A percentile compares a stretch with the other conserved stretches of the same genome.
Conservation (phyloP, 2,113 vertebrate species). For the Montifringilla adamsi region DNA sequence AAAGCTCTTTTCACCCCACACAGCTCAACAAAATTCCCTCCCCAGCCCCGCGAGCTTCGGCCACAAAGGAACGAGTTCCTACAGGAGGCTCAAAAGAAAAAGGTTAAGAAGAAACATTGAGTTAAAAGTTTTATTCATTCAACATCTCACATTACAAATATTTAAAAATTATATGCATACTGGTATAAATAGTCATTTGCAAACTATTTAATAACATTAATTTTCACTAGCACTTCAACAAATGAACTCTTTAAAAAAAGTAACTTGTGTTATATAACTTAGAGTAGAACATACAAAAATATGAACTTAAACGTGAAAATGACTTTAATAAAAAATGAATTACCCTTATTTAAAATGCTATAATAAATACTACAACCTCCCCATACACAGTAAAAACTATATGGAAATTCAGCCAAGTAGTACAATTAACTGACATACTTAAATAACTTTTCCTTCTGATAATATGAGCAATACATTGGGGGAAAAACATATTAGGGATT, state of each 20-base stretch:
- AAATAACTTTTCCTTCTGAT: constrained; percentile 98
- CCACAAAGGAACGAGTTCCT: not conserved
- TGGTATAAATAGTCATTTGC: constrained; percentile 99
- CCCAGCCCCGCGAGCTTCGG: not conserved
- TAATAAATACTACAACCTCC: constrained; percentile 99
- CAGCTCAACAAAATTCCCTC: not conserved
- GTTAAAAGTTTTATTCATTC: constrained; percentile 99
- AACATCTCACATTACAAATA: constrained; percentile 99
- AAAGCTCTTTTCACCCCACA: not conserved
- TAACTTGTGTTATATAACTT: constrained; percentile 97
- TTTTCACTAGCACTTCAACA: constrained; percentile 99
- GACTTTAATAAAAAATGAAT: constrained; percentile 99
- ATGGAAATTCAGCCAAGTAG: constrained; percentile 99
- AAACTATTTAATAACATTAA: constrained; percentile 99
- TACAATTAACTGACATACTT: constrained; percentile 98
- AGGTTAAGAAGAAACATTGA: constrained; percentile 65
- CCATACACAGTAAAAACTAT: constrained; percentile 99
- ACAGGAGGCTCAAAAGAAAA: constrained; percentile 9
- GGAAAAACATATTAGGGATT: constrained; percentile 96
- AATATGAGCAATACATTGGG: constrained; percentile 99
- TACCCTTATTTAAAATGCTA: constrained; percentile 99
- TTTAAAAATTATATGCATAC: constrained; percentile 99
- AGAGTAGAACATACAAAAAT: constrained; percentile 99
- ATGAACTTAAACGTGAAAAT: constrained; percentile 99
- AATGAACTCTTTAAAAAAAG: constrained; percentile 99